A percentile compares a stretch with the other conserved stretches of the same genome.
Conservation (phyloP, 2,113 vertebrate species). For the Piprites chloris region DNA sequence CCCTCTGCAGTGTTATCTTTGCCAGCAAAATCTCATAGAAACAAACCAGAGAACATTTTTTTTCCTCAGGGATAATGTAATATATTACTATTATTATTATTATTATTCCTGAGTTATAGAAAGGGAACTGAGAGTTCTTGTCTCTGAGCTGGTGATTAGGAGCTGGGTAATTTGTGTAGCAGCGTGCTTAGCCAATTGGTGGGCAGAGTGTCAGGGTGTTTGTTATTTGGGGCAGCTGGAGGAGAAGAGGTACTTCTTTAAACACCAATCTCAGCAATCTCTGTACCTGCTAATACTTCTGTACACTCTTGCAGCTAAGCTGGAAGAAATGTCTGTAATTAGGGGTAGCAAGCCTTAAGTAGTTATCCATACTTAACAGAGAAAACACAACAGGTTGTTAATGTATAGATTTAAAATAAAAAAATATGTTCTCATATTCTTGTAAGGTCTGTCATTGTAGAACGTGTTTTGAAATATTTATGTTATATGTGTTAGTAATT, state of each 20-base stretch:
- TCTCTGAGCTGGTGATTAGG: background rate
- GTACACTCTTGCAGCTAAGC: background rate
- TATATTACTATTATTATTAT: background rate
- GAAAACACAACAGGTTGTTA: background rate
- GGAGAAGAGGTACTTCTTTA: background rate
- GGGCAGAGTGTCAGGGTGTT: background rate
- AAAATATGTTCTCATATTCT: background rate
- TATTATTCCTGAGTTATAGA: background rate
- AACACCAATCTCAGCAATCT: background rate
- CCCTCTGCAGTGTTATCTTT: background rate
- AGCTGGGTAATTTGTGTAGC: background rate
- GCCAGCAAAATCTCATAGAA: background rate
- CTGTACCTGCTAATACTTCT: background rate
- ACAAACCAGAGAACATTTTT: background rate
- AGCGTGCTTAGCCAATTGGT: background rate
- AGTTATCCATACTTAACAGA: background rate
- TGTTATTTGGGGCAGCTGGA: background rate
- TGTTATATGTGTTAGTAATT: background rate
- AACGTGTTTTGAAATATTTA: background rate
- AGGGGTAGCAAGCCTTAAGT: background rate
- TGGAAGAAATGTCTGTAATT: background rate
- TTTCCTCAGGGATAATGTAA: background rate
- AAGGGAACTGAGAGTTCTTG: background rate
- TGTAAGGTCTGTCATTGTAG: background rate
- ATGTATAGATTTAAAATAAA: background rate